Percentiles rank a stretch among this genome's conserved stretches.
Evolutionary conservation across 1,140 invertebrate species (phyloP).

Genomic region (Triops cancriformis): DNA sequence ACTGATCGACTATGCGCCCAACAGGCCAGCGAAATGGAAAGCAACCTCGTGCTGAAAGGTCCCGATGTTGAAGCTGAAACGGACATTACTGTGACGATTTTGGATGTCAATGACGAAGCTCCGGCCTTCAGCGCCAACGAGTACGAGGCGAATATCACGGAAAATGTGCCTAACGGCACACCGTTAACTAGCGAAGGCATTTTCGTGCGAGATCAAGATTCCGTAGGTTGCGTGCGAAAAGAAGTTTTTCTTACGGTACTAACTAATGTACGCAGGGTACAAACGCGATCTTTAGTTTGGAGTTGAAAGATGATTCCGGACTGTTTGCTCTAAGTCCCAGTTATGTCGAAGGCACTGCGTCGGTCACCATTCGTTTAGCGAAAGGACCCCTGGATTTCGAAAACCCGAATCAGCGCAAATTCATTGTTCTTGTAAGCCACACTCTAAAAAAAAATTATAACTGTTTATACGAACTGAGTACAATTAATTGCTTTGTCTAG

Average conservation of each 20-base stretch:
- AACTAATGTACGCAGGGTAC: conserved; percentile 50
- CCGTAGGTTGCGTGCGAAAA: conserved; percentile 49
- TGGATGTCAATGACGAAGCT: conserved; percentile 88
- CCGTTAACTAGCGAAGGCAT: conserved; percentile 73
- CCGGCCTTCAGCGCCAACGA: conserved; percentile 72
- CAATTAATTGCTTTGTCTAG: conserved; percentile 39
- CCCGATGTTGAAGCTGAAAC: conserved; percentile 54
- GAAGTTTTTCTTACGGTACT: conserved; percentile 1
- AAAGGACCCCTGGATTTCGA: conserved; percentile 77
- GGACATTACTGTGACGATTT: conserved; percentile 64
- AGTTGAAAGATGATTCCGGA: conserved; percentile 65
- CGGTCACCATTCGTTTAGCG: conserved; percentile 68
- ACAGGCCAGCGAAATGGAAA: conserved; percentile 63
- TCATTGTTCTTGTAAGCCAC: conserved; percentile 64
- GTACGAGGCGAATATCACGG: conserved; percentile 67
- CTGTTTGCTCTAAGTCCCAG: conserved; percentile 75
- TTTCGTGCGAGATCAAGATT: conserved; percentile 74
- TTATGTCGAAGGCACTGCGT: conserved; percentile 64
- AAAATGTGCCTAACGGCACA: conserved; percentile 71
- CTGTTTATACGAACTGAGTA: background rate
- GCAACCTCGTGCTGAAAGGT: conserved; percentile 58
- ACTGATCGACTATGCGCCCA: conserved; percentile 24
- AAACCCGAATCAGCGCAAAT: conserved; percentile 84
- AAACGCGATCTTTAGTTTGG: conserved; percentile 68
- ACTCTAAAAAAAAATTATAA: background rate